These are phyloP conservation scores for Scomber japonicus DNA, from an alignment of 2,113 vertebrate species.

Conservation along the genomic window DNA sequence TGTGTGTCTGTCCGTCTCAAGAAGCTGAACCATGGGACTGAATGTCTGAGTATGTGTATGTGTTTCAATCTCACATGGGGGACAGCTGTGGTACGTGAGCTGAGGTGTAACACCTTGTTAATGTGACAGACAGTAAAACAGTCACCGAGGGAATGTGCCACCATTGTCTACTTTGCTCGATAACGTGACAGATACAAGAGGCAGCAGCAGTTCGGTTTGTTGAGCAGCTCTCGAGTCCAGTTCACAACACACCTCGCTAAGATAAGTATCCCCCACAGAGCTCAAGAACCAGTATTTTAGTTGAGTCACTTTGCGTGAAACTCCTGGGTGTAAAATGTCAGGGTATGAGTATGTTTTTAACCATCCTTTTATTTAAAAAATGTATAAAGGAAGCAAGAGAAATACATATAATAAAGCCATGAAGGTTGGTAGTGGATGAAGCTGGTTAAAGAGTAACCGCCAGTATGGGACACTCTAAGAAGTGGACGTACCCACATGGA, in stretches of 20 bases:
- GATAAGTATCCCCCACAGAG: constrained; percentile 31
- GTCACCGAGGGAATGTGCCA: constrained; percentile 61
- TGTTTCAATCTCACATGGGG: constrained; percentile 15
- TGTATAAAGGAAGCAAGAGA: too few relatives aligned
- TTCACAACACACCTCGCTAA: constrained; percentile 35
- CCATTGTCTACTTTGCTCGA: constrained; percentile 56
- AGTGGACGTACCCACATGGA: too few relatives aligned
- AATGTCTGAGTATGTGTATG: constrained; percentile 19
- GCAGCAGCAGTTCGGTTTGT: constrained; percentile 55
- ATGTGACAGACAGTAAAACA: constrained; percentile 73
- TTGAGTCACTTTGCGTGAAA: background rate
- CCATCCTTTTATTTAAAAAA: too few relatives aligned
- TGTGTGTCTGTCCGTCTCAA: constrained; percentile 17
- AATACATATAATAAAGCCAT: too few relatives aligned
- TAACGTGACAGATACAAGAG: constrained; percentile 62
- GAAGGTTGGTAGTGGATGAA: too few relatives aligned
- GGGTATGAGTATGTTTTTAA: too few relatives aligned
- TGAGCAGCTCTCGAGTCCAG: constrained; percentile 48
- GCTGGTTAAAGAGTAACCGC: too few relatives aligned
- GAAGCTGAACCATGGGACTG: constrained; percentile 22
- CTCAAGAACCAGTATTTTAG: constrained; percentile 16
- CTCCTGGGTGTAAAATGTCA: background rate
- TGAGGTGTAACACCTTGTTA: constrained; percentile 72
- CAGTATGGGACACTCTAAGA: too few relatives aligned
- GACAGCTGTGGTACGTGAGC: constrained; percentile 40